These are phyloP conservation scores for Eolophus roseicapilla DNA, from an alignment of 2,113 vertebrate genomes.

Conservation along the genomic window DNA sequence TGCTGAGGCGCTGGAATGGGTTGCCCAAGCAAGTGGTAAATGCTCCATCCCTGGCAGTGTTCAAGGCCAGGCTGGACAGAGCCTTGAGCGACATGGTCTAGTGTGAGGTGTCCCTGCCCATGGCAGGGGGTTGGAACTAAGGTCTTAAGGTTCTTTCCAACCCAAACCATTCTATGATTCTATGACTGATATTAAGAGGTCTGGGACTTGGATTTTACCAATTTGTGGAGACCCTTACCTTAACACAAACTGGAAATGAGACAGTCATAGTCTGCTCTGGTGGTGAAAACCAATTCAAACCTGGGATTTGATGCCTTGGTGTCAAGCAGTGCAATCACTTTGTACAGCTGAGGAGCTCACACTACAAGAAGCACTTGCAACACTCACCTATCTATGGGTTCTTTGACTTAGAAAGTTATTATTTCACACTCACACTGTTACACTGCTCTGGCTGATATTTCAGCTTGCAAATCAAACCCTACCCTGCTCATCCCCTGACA, in stretches of 20 bases:
- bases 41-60: background rate
- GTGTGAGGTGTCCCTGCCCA: background rate
- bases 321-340: background rate
- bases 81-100: background rate
- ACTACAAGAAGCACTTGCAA: background rate
- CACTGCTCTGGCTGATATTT: background rate
- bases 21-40: background rate
- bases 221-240: background rate
- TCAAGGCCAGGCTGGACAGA: background rate
- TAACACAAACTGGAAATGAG: background rate
- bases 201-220: background rate
- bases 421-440: background rate
- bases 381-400: background rate
- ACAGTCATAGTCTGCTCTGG: background rate
- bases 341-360: background rate
- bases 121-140: background rate
- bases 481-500: background rate
- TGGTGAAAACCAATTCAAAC: accelerated
- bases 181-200: background rate
- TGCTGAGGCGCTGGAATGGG: background rate
- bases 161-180: background rate
- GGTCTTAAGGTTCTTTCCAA: background rate
- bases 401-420: background rate
- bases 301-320: too few relatives aligned
- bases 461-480: background rate